These are phyloP conservation scores for Syritta pipiens DNA, from an alignment of 2,888 invertebrate genomes.

Conservation along the genomic window DNA sequence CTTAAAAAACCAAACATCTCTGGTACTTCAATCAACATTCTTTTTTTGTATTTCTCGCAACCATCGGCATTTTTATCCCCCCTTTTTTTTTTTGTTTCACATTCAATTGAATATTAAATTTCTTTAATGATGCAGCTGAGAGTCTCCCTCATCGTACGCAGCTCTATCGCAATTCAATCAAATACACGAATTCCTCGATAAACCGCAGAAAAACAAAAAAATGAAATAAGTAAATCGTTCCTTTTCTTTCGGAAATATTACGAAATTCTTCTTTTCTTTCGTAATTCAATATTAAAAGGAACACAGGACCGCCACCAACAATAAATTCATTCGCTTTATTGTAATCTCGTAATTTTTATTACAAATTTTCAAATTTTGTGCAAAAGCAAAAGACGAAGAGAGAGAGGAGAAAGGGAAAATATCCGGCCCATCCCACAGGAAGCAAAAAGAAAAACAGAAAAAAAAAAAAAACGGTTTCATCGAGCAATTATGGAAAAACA, in stretches of 20 bases:
- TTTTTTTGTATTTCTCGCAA: too few relatives aligned
- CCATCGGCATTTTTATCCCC: background rate
- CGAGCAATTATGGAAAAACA: conserved; percentile 54
- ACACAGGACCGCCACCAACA: background rate
- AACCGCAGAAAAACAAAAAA: background rate
- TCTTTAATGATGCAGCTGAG: conserved; percentile 5
- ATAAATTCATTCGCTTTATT: conserved; percentile 20
- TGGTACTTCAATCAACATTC: too few relatives aligned
- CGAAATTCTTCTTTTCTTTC: conserved; percentile 33
- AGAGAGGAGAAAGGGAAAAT: too few relatives aligned
- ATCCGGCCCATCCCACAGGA: background rate
- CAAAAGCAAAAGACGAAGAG: too few relatives aligned
- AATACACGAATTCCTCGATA: background rate
- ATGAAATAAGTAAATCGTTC: background rate
- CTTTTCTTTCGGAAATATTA: background rate
- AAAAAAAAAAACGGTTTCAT: conserved; percentile 21
- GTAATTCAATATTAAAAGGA: conserved; percentile 14
- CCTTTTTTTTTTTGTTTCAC: background rate
- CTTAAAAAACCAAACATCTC: too few relatives aligned
- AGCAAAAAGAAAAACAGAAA: background rate
- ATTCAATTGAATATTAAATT: conserved; percentile 18
- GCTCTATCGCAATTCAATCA: conserved; percentile 6
- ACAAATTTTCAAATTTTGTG: too few relatives aligned
- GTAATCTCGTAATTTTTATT: conserved; percentile 41
- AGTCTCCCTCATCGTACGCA: too few relatives aligned